phyloP scores from a whole-genome alignment of 2,888 invertebrate genomes.

The Spodoptera picta region DNA sequence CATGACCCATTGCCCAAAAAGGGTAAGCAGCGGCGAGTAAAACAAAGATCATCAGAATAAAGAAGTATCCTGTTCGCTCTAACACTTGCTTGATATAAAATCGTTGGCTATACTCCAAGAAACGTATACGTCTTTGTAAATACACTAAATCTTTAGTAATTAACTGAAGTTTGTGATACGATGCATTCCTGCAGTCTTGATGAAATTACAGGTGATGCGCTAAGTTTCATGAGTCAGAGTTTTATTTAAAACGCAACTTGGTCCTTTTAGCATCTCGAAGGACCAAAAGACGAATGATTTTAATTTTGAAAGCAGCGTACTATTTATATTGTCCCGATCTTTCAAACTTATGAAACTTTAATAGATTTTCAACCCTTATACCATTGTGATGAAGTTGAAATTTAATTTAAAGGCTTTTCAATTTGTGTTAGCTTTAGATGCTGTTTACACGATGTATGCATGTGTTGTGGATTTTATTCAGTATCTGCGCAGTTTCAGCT shows the following conservation, averaged over 20 bases:
- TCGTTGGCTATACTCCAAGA: slow-evolving; percentile 50
- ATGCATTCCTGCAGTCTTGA: slow-evolving; percentile 43
- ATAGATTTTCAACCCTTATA: no score
- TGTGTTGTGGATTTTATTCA: no score
- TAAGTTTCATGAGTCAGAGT: slow-evolving; percentile 25
- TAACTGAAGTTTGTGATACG: slow-evolving; percentile 49
- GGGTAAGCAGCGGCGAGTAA: no score
- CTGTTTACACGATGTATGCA: no score
- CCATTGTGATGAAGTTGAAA: no score
- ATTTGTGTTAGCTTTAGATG: neutral
- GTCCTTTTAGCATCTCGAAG: no score
- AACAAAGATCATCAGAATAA: slow-evolving; percentile 32
- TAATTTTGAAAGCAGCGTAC: no score
- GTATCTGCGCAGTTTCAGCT: no score
- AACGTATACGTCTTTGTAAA: slow-evolving; percentile 44
- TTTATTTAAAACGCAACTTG: slow-evolving; percentile 8
- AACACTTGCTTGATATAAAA: slow-evolving; percentile 16
- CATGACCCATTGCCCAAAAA: no score
- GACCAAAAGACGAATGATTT: no score
- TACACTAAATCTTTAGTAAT: slow-evolving; percentile 52
- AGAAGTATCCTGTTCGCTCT: slow-evolving; percentile 41
- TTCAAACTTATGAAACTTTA: no score
- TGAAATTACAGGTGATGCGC: slow-evolving; percentile 46
- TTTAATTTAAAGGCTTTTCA: neutral
- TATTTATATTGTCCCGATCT: no score